Base-by-base conservation (phyloP, 2,888 invertebrate species). In the Pyrocoelia pectoralis region DNA sequence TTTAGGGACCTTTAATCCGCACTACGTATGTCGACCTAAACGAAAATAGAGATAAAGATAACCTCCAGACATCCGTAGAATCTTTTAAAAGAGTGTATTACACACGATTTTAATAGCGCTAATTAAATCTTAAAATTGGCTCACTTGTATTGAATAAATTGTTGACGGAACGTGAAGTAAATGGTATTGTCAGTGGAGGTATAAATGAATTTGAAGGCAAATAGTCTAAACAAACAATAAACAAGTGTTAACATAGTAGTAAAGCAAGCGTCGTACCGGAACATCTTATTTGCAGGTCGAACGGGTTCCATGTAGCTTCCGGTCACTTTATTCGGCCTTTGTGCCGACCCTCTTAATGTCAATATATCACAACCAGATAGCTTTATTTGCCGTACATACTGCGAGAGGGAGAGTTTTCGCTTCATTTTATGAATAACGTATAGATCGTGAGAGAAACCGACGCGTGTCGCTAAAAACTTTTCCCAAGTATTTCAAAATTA, bases 281-380 rank as follows among this genome's bases (percentile, higher is more conserved):
- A 77, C 78, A 78, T 78, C 78, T 78, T 77, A 78, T 78, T 78
- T 78, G 76, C 77, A 74, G 77, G 76, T 77, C 75, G 76, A 76
- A 72, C 75, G 74, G 74, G 72, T 76, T 72, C 74, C 66, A 70
- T 70, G 72, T 73, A 69, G 75, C 76, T 76, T 75, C 76, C 76
- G 78, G 78, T 78, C 78, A 78, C 76, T 77, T 75, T 77, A 76
- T 78, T 78, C 73, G 74, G 76, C 77, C 76, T 75, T 74, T 76
- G 71, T 75, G 72, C 70, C 67, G 73, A 71, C 73, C 74, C 71
- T 73, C 74, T 72, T 71, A 75, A 73, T 76, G 78, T 78, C 77
- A 80, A 80, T 79, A 79, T 78, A 79, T 79, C 78, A 78, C 74
- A 61, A 66, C 63, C 65, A 69, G 73, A 76, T 73, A 71, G 74